Base-by-base conservation (phyloP, 2,888 invertebrate genomes). In the Philaethria dido region DNA sequence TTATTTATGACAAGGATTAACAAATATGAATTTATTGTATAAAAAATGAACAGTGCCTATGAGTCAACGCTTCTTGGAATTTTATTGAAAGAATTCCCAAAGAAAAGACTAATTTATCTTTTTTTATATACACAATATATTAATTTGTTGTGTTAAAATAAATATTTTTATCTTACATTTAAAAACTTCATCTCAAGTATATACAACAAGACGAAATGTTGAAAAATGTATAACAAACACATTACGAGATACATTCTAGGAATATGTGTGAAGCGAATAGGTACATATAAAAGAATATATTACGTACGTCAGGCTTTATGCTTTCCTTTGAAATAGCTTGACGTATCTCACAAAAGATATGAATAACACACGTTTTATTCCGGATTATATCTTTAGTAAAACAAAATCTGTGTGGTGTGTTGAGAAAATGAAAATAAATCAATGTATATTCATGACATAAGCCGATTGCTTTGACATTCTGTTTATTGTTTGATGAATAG, bases 281-380 rank as follows among this genome's bases (percentile, higher is more conserved):
- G 50, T 63, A n/a, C n/a, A n/a, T n/a, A 65, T 52, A 69, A 69
- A 66, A 64, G 60, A 69, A 65, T 63, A 69, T 57, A 69, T 69
- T 66, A 69, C 48, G 60, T 25, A 39, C 62, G 61, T 66, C 69
- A 66, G 36, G 48, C 48, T 63, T 66, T 59, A 42, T 62, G 64
- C 62, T 60, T 68, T 59, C 50, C 62, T 59, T 66, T 54, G 60
- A 59, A 63, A 62, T 61, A 61, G 42, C 44, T 44, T 65, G 60
- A 64, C 61, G 20, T 66, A 50, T 62, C 48, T 55, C 52, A 66
- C 62, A 57, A 66, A 65, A 65, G 65, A 65, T 65, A 65, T 65
- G 65, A 60, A 50, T 52, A 60, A 50, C 44, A 65, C 52, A 60
- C 50, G 11, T 36, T 64, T 39, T 42, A 44, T 52, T 64, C 25